These are phyloP conservation scores for Ficedula albicollis DNA, from an alignment of 2,797 vertebrate species.

Conservation along the genomic window DNA sequence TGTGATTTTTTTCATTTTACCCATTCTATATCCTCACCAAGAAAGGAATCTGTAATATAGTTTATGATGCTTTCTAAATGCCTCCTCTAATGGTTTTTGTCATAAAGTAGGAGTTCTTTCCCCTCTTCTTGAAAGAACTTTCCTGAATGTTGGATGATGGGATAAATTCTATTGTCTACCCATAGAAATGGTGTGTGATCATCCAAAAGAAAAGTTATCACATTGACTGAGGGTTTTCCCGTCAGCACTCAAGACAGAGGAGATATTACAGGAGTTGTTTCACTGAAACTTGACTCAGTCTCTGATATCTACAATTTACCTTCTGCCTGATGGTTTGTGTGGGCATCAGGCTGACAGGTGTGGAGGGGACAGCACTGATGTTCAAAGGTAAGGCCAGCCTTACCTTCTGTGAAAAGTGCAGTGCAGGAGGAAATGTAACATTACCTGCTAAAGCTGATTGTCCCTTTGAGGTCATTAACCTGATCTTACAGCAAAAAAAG, in stretches of 20 bases:
- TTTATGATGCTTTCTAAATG: not conserved
- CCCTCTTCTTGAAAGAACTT: not conserved
- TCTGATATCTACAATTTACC: not conserved
- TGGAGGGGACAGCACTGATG: not conserved
- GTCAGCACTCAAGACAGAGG: not conserved
- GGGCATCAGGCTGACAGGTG: not conserved
- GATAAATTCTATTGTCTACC: not conserved
- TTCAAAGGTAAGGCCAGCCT: not conserved
- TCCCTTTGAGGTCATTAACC: not conserved
- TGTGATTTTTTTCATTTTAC: not conserved
- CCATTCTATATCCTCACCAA: not conserved
- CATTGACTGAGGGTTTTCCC: not conserved
- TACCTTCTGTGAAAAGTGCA: not conserved
- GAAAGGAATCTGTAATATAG: not conserved
- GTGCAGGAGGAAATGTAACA: not conserved
- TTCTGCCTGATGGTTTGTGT: not conserved
- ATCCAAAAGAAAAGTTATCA: not conserved
- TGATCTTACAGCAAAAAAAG: not conserved
- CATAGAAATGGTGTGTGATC: not conserved
- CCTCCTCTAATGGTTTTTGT: not conserved
- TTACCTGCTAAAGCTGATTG: not conserved
- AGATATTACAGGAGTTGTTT: not conserved
- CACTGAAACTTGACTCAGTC: not conserved
- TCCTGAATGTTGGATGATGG: not conserved
- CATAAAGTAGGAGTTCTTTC: not conserved